phyloP scores from a whole-genome alignment of 2,113 vertebrate species.

The Phrynocephalus versicolor region DNA sequence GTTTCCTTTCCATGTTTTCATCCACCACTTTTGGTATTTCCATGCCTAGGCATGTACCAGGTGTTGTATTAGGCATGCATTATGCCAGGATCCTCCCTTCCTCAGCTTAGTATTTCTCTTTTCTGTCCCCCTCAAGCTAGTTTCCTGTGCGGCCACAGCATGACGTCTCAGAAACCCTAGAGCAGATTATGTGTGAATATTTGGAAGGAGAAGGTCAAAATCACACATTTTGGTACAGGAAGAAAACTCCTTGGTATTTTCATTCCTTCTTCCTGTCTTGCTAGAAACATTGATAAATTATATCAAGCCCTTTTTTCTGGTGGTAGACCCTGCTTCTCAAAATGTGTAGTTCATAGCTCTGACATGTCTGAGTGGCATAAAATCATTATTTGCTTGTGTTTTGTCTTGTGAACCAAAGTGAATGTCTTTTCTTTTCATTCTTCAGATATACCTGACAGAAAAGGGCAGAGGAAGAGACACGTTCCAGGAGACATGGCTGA shows the following conservation, averaged over 20 bases:
- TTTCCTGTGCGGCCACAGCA: no score
- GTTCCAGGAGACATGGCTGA: not conserved
- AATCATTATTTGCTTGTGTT: not conserved
- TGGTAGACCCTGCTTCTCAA: not conserved
- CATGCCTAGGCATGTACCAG: no score
- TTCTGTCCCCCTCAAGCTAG: no score
- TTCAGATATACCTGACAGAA: conserved; percentile 16
- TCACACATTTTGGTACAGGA: not conserved
- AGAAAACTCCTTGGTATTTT: not conserved
- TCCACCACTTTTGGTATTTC: no score
- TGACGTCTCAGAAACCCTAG: no score
- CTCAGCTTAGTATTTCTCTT: no score
- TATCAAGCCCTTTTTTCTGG: accelerated
- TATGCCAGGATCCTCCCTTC: no score
- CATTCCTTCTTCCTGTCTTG: not conserved
- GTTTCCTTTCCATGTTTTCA: no score
- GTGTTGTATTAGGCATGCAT: no score
- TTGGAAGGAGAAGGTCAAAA: no score
- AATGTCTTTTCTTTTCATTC: conserved; percentile 8
- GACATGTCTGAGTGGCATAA: conserved; percentile 22
- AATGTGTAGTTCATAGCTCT: conserved; percentile 22
- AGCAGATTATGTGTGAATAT: not conserved
- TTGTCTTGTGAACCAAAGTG: not conserved
- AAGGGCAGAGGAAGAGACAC: conserved; percentile 3
- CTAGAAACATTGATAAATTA: not conserved